A percentile compares a stretch with the other conserved stretches of the same genome.
Evolutionary conservation across 2,888 invertebrate genomes (phyloP).

Genomic region (Aphidius colemani): DNA sequence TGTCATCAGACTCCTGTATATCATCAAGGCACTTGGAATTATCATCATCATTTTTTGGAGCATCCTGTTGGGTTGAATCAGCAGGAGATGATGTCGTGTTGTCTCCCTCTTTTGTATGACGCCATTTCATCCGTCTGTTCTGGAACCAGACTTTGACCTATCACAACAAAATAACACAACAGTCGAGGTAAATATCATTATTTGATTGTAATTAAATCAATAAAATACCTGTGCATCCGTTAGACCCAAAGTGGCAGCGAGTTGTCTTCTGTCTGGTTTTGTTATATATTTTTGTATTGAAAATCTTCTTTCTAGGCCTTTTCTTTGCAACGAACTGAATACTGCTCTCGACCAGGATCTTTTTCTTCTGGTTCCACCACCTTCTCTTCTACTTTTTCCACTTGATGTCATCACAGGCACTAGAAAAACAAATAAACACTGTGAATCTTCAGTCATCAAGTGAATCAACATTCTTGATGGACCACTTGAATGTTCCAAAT

Average conservation of each 20-base stretch:
- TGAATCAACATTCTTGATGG: too few relatives aligned
- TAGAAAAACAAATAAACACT: conserved; percentile 17
- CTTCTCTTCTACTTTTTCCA: conserved; percentile 61
- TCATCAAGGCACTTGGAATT: background rate
- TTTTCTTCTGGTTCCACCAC: conserved; percentile 74
- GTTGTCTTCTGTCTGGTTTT: conserved; percentile 88
- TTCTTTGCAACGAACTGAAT: conserved; percentile 92
- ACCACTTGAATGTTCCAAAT: too few relatives aligned
- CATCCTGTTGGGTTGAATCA: conserved; percentile 39
- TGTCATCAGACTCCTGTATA: conserved; percentile 16
- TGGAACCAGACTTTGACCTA: conserved; percentile 95
- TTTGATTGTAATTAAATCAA: background rate
- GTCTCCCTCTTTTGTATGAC: conserved; percentile 73
- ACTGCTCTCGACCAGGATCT: conserved; percentile 95
- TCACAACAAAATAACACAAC: background rate
- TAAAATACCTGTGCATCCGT: conserved; percentile 85
- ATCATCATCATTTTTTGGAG: conserved; percentile 26
- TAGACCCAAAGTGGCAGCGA: conserved; percentile 88
- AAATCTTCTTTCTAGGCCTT: conserved; percentile 89
- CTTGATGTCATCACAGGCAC: conserved; percentile 58
- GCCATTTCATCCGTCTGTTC: conserved; percentile 89
- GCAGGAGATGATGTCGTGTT: conserved; percentile 32
- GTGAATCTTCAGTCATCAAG: too few relatives aligned
- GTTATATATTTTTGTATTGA: conserved; percentile 95
- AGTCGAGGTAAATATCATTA: background rate